Evolutionary conservation across 1,140 invertebrate genomes (phyloP).

Genomic region (Brachystomella parvula): DNA sequence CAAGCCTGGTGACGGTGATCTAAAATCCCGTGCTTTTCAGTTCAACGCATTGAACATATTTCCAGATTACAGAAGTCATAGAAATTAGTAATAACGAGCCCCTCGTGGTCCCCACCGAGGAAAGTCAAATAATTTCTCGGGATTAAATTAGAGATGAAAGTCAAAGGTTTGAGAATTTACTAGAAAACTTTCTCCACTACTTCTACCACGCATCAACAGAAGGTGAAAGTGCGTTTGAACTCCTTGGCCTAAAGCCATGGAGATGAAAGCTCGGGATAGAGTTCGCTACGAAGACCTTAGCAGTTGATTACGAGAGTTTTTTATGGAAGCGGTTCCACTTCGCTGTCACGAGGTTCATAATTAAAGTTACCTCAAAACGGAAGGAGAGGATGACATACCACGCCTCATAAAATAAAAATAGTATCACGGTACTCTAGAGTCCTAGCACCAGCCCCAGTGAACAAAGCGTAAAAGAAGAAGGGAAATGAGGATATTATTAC

Average conservation of each 20-base stretch:
- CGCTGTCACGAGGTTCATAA: neutral
- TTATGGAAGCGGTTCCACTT: neutral
- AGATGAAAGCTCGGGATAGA: too few relatives aligned
- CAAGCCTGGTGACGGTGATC: neutral
- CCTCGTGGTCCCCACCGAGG: neutral
- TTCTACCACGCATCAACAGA: neutral
- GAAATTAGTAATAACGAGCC: neutral
- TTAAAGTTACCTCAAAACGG: neutral
- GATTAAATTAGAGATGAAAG: neutral
- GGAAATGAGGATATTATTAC: neutral
- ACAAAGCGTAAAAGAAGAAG: too few relatives aligned
- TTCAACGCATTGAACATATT: neutral
- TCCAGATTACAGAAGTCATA: neutral
- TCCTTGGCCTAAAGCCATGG: too few relatives aligned
- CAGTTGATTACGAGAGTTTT: neutral
- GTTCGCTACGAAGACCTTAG: too few relatives aligned
- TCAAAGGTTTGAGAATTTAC: neutral
- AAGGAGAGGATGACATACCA: neutral
- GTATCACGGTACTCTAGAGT: neutral
- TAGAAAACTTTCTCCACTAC: neutral
- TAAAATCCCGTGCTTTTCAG: neutral
- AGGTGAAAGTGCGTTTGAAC: neutral
- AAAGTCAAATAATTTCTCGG: neutral
- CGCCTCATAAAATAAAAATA: neutral
- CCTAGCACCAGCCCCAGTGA: too few relatives aligned